Evolutionary conservation across 2,888 invertebrate genomes (phyloP).

Genomic region (Theodoxus fluviatilis): DNA sequence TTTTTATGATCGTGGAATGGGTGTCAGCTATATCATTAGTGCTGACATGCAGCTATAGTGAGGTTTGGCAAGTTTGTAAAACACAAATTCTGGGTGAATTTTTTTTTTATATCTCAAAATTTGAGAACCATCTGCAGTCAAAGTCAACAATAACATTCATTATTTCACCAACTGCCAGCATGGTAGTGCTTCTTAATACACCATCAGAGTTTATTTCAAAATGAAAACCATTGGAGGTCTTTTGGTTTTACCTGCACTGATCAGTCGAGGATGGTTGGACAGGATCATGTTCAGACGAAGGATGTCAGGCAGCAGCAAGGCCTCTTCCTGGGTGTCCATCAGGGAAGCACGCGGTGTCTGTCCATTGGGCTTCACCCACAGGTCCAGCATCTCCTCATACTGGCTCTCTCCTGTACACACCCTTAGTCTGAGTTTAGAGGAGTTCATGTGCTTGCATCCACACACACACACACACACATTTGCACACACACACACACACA

Average conservation of each 20-base stretch:
- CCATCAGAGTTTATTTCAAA: too few relatives aligned
- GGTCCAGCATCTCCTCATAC: conserved; percentile 74
- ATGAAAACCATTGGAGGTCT: too few relatives aligned
- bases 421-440: conserved; percentile 47
- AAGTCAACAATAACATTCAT: too few relatives aligned
- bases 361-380: conserved; percentile 82
- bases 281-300: conserved; percentile 84
- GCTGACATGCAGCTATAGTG: too few relatives aligned
- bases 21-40: too few relatives aligned
- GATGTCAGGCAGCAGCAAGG: conserved; percentile 89
- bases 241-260: conserved; percentile 78
- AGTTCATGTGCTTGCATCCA: conserved; percentile 67
- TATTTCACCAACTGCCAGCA: too few relatives aligned
- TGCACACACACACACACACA: neutral
- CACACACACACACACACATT: neutral
- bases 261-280: conserved; percentile 80
- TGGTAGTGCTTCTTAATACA: too few relatives aligned
- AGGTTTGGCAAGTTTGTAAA: too few relatives aligned
- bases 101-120: too few relatives aligned
- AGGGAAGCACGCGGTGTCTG: conserved; percentile 81
- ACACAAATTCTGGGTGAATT: too few relatives aligned
- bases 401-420: conserved; percentile 24
- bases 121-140: too few relatives aligned
- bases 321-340: conserved; percentile 82
- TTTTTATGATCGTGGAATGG: too few relatives aligned